Conservation (phyloP, 2,888 invertebrate genomes). For the Synanthedon formicaeformis region DNA sequence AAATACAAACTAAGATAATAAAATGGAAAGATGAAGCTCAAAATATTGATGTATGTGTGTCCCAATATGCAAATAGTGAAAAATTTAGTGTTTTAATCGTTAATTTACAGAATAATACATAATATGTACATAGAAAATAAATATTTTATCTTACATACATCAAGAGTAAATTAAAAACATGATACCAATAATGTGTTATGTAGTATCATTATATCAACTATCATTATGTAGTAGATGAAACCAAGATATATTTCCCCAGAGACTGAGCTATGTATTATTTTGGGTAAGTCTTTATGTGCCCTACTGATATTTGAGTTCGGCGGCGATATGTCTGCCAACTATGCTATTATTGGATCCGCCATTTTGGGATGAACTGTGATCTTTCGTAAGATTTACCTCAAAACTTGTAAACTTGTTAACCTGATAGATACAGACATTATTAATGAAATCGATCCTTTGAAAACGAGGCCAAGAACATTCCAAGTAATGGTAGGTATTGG, state of each 20-base stretch:
- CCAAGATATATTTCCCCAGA: background rate
- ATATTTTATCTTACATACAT: too few relatives aligned
- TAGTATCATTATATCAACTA: too few relatives aligned
- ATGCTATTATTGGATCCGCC: slow-evolving; percentile 36
- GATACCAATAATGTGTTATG: too few relatives aligned
- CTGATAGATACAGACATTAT: background rate
- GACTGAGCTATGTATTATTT: slow-evolving; percentile 13
- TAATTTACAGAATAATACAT: too few relatives aligned
- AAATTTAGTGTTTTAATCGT: too few relatives aligned
- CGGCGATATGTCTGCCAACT: slow-evolving; percentile 44
- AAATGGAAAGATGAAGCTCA: too few relatives aligned
- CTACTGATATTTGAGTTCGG: slow-evolving; percentile 54
- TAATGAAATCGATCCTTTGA: slow-evolving; percentile 10
- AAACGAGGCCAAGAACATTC: slow-evolving; percentile 36
- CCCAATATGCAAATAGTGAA: too few relatives aligned
- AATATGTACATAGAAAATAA: too few relatives aligned
- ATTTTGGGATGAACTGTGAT: slow-evolving; percentile 48
- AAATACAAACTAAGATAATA: too few relatives aligned
- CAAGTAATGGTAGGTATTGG: slow-evolving; percentile 22
- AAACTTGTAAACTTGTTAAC: background rate
- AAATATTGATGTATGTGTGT: too few relatives aligned
- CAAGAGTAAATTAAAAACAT: too few relatives aligned
- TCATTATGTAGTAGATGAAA: too few relatives aligned
- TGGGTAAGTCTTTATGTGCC: slow-evolving; percentile 34
- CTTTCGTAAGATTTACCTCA: slow-evolving; percentile 15